Percentiles rank a stretch among this genome's conserved stretches.
Evolutionary conservation across 2,888 invertebrate genomes (phyloP).

Genomic region (Pseudococcus longispinus): DNA sequence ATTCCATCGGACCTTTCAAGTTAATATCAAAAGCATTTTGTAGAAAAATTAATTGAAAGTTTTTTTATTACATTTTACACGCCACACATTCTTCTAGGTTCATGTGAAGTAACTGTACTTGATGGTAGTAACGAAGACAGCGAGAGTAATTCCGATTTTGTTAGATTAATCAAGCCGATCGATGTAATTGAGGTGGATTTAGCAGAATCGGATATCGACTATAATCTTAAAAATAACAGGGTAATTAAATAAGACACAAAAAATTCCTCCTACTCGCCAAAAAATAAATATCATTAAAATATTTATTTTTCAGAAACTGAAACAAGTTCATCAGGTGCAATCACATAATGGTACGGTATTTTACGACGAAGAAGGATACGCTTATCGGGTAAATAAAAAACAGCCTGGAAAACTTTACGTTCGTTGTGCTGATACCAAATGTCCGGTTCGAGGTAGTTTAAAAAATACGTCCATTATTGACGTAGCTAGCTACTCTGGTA

Average conservation of each 20-base stretch:
- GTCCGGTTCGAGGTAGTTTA: neutral
- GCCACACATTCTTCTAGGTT: neutral
- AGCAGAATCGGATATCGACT: neutral
- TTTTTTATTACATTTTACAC: neutral
- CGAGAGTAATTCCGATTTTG: neutral
- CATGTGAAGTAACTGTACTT: neutral
- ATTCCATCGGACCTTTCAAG: neutral
- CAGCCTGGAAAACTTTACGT: neutral
- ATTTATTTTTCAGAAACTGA: neutral
- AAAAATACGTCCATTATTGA: too few species aligned
- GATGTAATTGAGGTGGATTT: neutral
- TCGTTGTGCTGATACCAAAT: neutral
- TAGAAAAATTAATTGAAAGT: neutral
- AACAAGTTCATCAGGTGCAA: neutral
- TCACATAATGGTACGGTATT: neutral
- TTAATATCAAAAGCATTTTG: too few species aligned
- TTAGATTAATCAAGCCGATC: neutral
- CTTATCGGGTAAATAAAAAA: conserved; percentile 12
- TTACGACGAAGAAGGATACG: neutral
- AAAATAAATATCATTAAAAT: neutral
- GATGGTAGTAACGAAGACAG: neutral
- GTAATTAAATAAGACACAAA: neutral
- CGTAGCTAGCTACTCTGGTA: neutral
- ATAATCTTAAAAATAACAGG: neutral
- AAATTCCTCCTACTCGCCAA: neutral